phyloP scores from a whole-genome alignment of 2,113 vertebrate species.

The Sterna hirundo region DNA sequence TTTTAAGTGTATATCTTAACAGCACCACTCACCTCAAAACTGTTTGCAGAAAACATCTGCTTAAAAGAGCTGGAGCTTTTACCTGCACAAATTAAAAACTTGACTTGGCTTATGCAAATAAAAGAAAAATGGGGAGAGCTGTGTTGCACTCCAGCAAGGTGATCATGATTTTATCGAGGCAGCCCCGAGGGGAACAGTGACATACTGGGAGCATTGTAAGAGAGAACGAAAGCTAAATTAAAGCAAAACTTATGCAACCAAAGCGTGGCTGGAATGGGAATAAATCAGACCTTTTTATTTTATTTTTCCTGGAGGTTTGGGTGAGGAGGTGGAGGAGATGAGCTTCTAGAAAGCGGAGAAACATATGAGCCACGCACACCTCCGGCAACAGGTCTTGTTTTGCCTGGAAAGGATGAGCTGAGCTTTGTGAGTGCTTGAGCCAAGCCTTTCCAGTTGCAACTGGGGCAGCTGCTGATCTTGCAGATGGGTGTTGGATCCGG shows the following conservation, averaged over 20 bases:
- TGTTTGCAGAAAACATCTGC: neutral
- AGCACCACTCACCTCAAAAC: neutral
- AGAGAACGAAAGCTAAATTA: neutral
- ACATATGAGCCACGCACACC: rapidly evolving
- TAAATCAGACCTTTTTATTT: neutral
- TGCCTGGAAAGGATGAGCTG: neutral
- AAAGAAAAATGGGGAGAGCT: neutral
- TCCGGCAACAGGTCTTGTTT: slow-evolving; percentile 33
- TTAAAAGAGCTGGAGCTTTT: neutral
- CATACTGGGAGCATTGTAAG: neutral
- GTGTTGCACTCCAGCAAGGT: neutral
- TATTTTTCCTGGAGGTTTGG: neutral
- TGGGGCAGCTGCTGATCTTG: neutral
- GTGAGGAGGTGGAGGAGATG: neutral
- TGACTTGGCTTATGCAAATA: neutral
- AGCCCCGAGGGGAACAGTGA: neutral
- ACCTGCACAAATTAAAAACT: neutral
- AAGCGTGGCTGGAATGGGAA: neutral
- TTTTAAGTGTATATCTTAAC: neutral
- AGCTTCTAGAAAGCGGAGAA: neutral
- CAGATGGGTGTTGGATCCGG: rapidly evolving
- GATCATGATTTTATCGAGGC: neutral
- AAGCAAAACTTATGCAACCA: neutral
- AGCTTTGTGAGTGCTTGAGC: neutral
- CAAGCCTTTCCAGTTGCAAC: neutral